phyloP scores from a whole-genome alignment of 92 coral and sea anemone species.

The Actinostola sp. region DNA sequence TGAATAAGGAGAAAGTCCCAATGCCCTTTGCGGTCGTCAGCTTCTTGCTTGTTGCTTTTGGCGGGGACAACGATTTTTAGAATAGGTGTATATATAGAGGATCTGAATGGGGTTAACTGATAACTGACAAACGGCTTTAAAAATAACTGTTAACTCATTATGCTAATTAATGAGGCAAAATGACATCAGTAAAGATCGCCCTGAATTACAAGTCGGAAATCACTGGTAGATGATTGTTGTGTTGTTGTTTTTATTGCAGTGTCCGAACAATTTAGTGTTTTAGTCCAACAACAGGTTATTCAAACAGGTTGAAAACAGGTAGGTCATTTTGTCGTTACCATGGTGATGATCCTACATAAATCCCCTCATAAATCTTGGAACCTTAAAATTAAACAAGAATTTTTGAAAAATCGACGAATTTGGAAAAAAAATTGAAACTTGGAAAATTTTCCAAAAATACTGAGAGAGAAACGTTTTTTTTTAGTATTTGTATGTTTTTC shows the following conservation, averaged over 20 bases:
- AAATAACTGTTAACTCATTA: too few relatives aligned
- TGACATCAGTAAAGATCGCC: not conserved
- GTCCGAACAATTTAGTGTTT: not conserved
- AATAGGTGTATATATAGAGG: too few relatives aligned
- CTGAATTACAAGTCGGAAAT: not conserved
- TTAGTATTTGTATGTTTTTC: not conserved
- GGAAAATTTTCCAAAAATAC: too few relatives aligned
- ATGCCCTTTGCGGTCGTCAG: too few relatives aligned
- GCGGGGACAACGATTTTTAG: too few relatives aligned
- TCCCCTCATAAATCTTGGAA: not conserved
- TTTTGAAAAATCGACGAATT: not conserved
- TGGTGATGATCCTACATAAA: not conserved
- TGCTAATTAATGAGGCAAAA: too few relatives aligned
- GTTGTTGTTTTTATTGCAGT: not conserved
- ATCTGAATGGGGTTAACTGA: too few relatives aligned
- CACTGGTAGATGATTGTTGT: not conserved
- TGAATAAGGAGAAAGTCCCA: too few relatives aligned
- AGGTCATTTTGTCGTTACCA: not conserved
- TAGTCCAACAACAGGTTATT: too few relatives aligned
- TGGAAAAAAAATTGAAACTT: not conserved
- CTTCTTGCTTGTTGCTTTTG: too few relatives aligned
- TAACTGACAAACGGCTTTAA: too few relatives aligned
- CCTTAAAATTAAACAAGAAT: not conserved
- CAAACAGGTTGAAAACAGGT: conserved; percentile 4
- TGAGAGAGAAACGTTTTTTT: too few relatives aligned